Evolutionary conservation across 2,113 vertebrate genomes (phyloP), one percentile per base, ranked within the genome.

Genomic region (Calypte anna): DNA sequence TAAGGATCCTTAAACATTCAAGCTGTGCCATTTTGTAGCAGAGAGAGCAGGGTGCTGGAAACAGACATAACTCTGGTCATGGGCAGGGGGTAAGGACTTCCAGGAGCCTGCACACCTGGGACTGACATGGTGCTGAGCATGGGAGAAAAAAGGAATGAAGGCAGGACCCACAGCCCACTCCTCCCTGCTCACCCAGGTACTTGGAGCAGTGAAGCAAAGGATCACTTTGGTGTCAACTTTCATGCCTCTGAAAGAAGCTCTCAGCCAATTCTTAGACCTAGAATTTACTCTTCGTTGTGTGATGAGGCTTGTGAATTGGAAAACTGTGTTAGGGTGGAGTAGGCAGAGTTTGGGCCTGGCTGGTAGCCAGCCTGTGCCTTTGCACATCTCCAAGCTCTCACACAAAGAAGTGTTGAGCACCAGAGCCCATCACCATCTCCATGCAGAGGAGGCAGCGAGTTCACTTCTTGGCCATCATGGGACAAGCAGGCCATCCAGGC

Each of bases 81-180:
- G 31, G 78, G 25, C 63, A 74, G 22, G 18, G 7, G 14, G 4
- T 72, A 63, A 72, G 1, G 6, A 11, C 28, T 82, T 38, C 24
- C 53, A 86, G 82, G 57, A 86, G 2, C 53, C 46, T 4, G 2
- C 58, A 24, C 31, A 4, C 2, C 13, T 12, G 9, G 10, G 77
- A 28, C 15, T 7, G 23, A 5, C 25, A 3, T 0, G 10, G 27
- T 0, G 2, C 54, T 16, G 50, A 72, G 36, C 18, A 24, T 0
- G 3, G n/a, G 22, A 54, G 44, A 33, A 36, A 33, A 51, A 67
- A 7, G 82, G 38, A 44, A 12, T 48, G 78, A 31, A 25, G 33
- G 78, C 55, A 40, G 43, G 13, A 12, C 1, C 51, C 28, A 18
- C 20, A 3, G 1, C 1, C 12, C 23, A 38, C 83, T 82, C 63